A percentile compares a stretch with the other conserved stretches of the same genome.
These are phyloP conservation scores for Craniophora ligustri DNA, from an alignment of 2,888 invertebrate species.

Conservation along the genomic window DNA sequence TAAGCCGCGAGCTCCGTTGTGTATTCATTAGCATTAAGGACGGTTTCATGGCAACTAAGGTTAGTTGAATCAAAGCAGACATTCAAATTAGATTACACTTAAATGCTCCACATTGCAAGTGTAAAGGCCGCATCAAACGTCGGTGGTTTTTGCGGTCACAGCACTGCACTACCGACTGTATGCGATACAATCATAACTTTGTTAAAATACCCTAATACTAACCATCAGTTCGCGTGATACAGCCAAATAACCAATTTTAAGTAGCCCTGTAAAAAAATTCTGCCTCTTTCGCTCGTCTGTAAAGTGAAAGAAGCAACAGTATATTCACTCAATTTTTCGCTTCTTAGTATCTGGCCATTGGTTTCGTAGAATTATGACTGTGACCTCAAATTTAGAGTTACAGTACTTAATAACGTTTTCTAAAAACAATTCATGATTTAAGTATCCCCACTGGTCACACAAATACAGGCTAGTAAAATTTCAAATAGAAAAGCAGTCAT, in stretches of 20 bases:
- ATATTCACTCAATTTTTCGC: too few species aligned
- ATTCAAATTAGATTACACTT: conserved; percentile 61
- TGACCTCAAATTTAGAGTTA: conserved; percentile 52
- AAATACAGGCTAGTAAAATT: conserved; percentile 44
- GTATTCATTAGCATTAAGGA: conserved; percentile 65
- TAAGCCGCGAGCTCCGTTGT: conserved; percentile 61
- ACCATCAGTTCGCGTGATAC: conserved; percentile 67
- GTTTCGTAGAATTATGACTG: conserved; percentile 54
- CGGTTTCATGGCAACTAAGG: conserved; percentile 62
- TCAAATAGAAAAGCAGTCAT: neutral
- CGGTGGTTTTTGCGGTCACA: conserved; percentile 45
- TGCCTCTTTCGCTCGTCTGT: too few species aligned
- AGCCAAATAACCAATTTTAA: too few species aligned
- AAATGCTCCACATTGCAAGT: conserved; percentile 43
- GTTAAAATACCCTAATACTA: conserved; percentile 50
- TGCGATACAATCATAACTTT: conserved; percentile 17
- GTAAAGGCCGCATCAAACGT: conserved; percentile 47
- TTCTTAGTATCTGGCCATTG: too few species aligned
- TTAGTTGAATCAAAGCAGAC: conserved; percentile 65
- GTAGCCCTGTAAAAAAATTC: too few species aligned
- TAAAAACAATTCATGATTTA: conserved; percentile 40
- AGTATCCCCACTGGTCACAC: conserved; percentile 14
- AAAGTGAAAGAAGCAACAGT: too few species aligned
- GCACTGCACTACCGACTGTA: conserved; percentile 47
- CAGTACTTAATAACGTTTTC: conserved; percentile 53